Evolutionary conservation across 2,797 vertebrate genomes (phyloP).

Genomic region (Pipistrellus kuhlii): DNA sequence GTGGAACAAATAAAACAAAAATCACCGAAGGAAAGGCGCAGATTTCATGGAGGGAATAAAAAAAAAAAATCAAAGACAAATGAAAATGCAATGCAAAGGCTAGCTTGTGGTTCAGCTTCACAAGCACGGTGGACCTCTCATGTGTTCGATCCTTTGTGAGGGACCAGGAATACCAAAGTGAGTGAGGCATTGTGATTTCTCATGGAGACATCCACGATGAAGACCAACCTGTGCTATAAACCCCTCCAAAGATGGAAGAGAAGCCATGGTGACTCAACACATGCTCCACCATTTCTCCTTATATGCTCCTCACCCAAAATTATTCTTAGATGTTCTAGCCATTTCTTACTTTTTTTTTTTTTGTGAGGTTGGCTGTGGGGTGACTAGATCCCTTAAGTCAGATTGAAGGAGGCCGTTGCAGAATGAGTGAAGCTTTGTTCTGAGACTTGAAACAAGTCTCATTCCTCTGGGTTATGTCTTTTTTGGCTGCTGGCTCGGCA

Average conservation of each 20-base stretch:
- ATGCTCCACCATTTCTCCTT: background rate
- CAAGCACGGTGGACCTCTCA: background rate
- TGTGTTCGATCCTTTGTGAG: background rate
- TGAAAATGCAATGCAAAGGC: background rate
- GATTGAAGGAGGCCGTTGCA: background rate
- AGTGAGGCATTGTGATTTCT: background rate
- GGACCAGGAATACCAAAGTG: background rate
- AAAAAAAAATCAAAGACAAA: conserved; percentile 31
- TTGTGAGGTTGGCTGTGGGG: background rate
- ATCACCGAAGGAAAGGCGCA: background rate
- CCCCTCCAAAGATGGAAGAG: conserved; percentile 22
- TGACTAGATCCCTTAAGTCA: background rate
- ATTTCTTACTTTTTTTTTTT: background rate
- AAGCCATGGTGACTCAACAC: background rate
- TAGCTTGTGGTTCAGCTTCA: background rate
- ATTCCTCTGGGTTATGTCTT: background rate
- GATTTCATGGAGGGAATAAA: background rate
- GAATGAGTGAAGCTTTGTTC: conserved; percentile 25
- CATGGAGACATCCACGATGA: background rate
- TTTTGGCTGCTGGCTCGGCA: background rate
- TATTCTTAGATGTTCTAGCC: conserved; percentile 56
- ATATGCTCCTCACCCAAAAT: background rate
- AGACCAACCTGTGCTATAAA: background rate
- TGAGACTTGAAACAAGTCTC: background rate
- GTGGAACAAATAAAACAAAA: conserved; percentile 31